Percentiles rank a stretch among this genome's conserved stretches.
Evolutionary conservation across 2,888 invertebrate species (phyloP).

Genomic region (Lasioglossum morio): DNA sequence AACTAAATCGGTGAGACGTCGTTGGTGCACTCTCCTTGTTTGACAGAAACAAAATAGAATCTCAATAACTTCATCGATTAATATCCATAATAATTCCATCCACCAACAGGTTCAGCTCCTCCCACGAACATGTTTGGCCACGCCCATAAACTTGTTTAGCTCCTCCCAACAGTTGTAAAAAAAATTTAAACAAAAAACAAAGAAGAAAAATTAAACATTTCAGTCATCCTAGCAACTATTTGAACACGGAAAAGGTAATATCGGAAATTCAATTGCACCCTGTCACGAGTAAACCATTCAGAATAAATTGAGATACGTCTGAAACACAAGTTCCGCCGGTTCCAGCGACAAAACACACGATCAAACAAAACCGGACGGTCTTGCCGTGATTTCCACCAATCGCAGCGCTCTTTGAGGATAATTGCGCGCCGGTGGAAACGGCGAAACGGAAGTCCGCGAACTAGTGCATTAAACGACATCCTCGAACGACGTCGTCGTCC

Average conservation of each 20-base stretch:
- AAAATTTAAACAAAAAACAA: background rate
- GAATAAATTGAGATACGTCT: background rate
- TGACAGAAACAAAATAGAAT: background rate
- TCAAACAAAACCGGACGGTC: background rate
- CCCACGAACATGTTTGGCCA: background rate
- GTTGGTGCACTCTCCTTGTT: no score
- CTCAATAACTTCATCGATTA: background rate
- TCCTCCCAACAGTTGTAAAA: no score
- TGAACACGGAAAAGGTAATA: background rate
- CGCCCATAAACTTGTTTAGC: background rate
- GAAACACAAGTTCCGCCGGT: background rate
- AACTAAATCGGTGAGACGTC: no score
- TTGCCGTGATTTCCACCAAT: background rate
- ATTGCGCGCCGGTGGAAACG: background rate
- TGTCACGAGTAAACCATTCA: background rate
- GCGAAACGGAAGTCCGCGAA: background rate
- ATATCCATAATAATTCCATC: background rate
- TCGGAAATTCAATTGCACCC: background rate
- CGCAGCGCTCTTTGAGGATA: background rate
- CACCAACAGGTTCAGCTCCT: background rate
- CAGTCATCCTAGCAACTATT: background rate
- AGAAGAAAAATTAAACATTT: no score
- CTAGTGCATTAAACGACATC: constrained; percentile 12
- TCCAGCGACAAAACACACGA: background rate
- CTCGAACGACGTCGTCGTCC: background rate